A percentile compares a stretch with the other conserved stretches of the same genome.
Conservation (phyloP, 2,113 vertebrate species). For the Dunckerocampus dactyliophorus region DNA sequence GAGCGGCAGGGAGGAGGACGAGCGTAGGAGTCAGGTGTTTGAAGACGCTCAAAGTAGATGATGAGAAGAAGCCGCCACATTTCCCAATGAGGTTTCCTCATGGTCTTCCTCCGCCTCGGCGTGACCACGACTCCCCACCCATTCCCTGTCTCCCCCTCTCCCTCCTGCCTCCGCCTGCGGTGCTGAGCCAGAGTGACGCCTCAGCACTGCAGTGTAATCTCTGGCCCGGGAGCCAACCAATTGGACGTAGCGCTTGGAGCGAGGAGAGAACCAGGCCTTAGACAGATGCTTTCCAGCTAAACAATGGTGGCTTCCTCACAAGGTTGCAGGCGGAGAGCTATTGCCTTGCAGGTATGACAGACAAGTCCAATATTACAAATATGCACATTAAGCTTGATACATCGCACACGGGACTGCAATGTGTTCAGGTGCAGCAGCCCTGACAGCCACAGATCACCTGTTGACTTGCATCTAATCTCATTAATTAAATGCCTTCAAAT, state of each 20-base stretch:
- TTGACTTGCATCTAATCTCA: slow-evolving; percentile 27
- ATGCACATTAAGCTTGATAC: no score
- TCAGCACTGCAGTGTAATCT: slow-evolving; percentile 72
- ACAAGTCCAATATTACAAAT: no score
- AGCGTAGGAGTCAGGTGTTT: slow-evolving; percentile 63
- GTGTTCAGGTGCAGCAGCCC: not conserved
- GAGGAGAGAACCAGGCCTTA: slow-evolving; percentile 34
- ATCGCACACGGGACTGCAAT: not conserved
- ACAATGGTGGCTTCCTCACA: slow-evolving; percentile 25
- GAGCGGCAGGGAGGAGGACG: slow-evolving; percentile 24
- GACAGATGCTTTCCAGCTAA: slow-evolving; percentile 34
- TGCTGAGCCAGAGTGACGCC: slow-evolving; percentile 61
- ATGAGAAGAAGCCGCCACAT: slow-evolving; percentile 48
- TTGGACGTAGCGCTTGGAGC: slow-evolving; percentile 43
- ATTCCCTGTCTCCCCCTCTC: slow-evolving; percentile 20
- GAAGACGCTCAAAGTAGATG: slow-evolving; percentile 48
- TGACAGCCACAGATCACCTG: slow-evolving; percentile 24
- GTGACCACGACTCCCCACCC: slow-evolving; percentile 38
- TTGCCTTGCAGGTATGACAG: no score
- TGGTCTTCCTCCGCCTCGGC: slow-evolving; percentile 13
- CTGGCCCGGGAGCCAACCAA: slow-evolving; percentile 59
- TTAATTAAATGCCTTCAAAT: not conserved
- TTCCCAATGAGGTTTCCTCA: slow-evolving; percentile 29
- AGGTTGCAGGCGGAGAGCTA: no score
- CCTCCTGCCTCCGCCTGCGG: slow-evolving; percentile 49